These are phyloP conservation scores for Agrochola lychnidis DNA, from an alignment of 2,888 invertebrate species.

Conservation along the genomic window DNA sequence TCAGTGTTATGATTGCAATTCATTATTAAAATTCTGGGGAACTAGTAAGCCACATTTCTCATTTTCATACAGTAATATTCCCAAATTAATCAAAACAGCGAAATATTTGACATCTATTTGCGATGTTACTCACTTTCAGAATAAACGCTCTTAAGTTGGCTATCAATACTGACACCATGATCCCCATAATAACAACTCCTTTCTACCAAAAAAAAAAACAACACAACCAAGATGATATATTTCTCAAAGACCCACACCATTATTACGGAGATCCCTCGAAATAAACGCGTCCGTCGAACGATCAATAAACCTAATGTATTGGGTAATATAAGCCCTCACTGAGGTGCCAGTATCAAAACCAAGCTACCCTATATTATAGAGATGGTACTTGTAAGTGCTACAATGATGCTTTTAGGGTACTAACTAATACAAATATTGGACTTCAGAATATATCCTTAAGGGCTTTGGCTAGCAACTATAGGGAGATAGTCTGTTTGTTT, in stretches of 20 bases:
- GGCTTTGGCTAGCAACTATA: not conserved
- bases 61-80: too few relatives aligned
- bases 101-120: too few relatives aligned
- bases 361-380: conserved; percentile 34
- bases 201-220: conserved; percentile 15
- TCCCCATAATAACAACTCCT: conserved; percentile 2
- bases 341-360: conserved; percentile 58
- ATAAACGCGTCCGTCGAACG: conserved; percentile 72
- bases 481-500: not conserved
- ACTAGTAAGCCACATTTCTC: too few relatives aligned
- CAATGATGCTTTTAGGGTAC: conserved; percentile 17
- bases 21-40: too few relatives aligned
- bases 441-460: not conserved
- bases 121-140: too few relatives aligned
- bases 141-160: not conserved
- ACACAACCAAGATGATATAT: conserved; percentile 35
- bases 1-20: too few relatives aligned
- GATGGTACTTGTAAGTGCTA: conserved; percentile 28
- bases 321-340: conserved; percentile 73
- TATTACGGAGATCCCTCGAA: conserved; percentile 70
- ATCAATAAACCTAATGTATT: conserved; percentile 85
- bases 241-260: conserved; percentile 31
- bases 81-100: too few relatives aligned
- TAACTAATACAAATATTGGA: conserved; percentile 24
- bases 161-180: conserved; percentile 5